Conservation (phyloP, 2,888 invertebrate species). For the Lithosia quadra region DNA sequence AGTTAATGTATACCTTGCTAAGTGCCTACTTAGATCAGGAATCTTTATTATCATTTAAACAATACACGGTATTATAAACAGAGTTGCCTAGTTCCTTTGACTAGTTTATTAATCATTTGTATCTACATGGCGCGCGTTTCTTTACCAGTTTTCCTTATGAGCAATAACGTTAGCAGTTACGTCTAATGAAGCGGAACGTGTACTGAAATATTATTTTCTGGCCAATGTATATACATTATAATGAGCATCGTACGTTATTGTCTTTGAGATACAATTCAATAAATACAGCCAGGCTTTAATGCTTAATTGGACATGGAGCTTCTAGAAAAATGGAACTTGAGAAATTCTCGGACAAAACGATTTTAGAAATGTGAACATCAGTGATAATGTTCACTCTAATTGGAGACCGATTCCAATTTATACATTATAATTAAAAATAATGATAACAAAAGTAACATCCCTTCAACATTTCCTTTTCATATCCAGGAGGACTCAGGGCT, state of each 20-base stretch:
- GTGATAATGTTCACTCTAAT: too few species aligned
- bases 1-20: too few species aligned
- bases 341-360: not conserved
- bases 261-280: conserved; percentile 6
- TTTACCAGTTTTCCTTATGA: conserved; percentile 1
- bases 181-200: conserved; percentile 2
- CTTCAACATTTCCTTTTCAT: too few species aligned
- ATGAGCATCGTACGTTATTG: not conserved
- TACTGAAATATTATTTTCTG: not conserved
- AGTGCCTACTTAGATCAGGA: too few species aligned
- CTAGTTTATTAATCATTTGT: not conserved
- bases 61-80: too few species aligned
- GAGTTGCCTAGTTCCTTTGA: not conserved
- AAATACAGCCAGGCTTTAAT: not conserved
- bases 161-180: conserved; percentile 1
- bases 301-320: not conserved
- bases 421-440: too few species aligned
- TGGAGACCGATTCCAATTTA: too few species aligned
- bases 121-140: not conserved
- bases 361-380: too few species aligned
- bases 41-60: too few species aligned
- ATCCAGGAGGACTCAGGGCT: too few species aligned
- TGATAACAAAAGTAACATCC: too few species aligned
- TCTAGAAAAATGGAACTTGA: not conserved
- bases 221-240: not conserved